phyloP scores from a whole-genome alignment of 2,888 invertebrate species.

The Podotricha telesiphe region DNA sequence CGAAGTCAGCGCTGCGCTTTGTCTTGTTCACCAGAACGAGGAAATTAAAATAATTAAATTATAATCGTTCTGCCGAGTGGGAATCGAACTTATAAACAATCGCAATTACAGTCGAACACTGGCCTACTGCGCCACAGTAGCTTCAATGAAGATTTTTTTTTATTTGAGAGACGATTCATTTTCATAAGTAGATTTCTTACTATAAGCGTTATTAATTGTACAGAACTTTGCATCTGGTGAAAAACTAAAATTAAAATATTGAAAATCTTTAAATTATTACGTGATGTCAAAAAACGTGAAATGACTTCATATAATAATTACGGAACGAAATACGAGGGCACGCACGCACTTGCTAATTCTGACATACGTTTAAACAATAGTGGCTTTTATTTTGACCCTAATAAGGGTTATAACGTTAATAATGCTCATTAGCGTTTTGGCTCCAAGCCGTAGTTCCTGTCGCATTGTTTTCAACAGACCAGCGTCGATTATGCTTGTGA shows the following conservation, averaged over 20 bases:
- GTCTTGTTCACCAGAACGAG: no score
- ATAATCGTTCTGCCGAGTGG: no score
- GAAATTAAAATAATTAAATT: no score
- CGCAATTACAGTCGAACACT: no score
- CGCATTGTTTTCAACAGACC: slow-evolving; percentile 70
- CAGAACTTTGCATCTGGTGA: no score
- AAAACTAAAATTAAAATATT: neutral
- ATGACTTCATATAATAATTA: slow-evolving; percentile 19
- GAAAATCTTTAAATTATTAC: neutral
- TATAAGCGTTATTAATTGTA: neutral
- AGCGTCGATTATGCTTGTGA: slow-evolving; percentile 46
- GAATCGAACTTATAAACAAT: no score
- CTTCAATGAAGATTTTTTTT: no score
- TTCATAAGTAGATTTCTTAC: neutral
- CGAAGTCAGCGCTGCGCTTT: no score
- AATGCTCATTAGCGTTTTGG: slow-evolving; percentile 36
- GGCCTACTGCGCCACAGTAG: no score
- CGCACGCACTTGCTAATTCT: slow-evolving; percentile 28
- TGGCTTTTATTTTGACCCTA: slow-evolving; percentile 23
- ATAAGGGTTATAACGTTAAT: slow-evolving; percentile 37
- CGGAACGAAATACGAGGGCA: slow-evolving; percentile 33
- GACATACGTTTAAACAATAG: slow-evolving; percentile 26
- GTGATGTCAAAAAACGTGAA: slow-evolving; percentile 16
- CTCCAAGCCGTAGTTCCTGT: slow-evolving; percentile 70
- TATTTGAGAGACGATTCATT: no score